Percentiles rank a stretch among this genome's conserved stretches.
These are phyloP conservation scores for Hippopotamyrus pictus DNA, from an alignment of 2,797 vertebrate genomes.

Conservation along the genomic window DNA sequence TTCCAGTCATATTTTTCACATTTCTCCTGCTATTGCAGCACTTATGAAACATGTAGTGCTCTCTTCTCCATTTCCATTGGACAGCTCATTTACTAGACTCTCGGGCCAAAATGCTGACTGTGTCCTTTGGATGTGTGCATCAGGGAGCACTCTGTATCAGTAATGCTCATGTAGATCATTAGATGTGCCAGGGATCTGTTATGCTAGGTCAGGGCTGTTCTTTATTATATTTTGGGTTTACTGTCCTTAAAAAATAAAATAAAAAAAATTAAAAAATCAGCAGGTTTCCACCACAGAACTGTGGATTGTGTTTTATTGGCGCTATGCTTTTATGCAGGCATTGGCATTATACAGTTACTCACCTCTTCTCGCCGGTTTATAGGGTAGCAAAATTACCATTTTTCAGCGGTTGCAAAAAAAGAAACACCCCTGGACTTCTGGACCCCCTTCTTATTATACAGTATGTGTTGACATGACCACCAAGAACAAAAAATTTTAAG, in stretches of 20 bases:
- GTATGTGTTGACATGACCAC: background rate
- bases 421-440: constrained; percentile 24
- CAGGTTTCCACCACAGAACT: constrained; percentile 36
- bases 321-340: constrained; percentile 50
- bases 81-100: constrained; percentile 79
- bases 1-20: constrained; percentile 35
- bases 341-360: constrained; percentile 24
- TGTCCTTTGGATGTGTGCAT: constrained; percentile 57
- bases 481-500: background rate
- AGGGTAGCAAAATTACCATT: background rate
- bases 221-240: constrained; percentile 29
- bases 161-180: constrained; percentile 68
- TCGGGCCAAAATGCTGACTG: constrained; percentile 69
- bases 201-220: constrained; percentile 64
- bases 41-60: constrained; percentile 63
- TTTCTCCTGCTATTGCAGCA: constrained; percentile 65
- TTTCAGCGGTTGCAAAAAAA: constrained; percentile 50
- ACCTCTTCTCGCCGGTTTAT: background rate
- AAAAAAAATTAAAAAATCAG: constrained; percentile 7
- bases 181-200: constrained; percentile 58
- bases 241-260: constrained; percentile 50
- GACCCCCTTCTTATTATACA: background rate
- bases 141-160: constrained; percentile 59
- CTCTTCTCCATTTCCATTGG: constrained; percentile 74
- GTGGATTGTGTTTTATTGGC: constrained; percentile 51